Base-by-base conservation (phyloP, 2,113 vertebrate species). In the Peromyscus californicus region DNA sequence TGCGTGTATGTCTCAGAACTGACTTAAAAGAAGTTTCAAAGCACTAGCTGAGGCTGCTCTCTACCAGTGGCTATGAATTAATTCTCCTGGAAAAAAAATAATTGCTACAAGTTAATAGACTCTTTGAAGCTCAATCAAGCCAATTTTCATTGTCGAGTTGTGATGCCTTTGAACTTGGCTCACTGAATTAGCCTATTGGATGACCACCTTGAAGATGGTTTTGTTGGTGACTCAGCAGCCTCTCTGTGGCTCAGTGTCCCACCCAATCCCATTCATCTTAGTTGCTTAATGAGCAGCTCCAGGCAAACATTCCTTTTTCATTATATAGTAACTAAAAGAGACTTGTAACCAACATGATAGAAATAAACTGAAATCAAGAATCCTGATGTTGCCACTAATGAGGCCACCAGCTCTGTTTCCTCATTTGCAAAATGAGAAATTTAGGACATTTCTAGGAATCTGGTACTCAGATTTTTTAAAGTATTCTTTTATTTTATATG, bases 101-200 rank as follows among this genome's bases (percentile, higher is more conserved):
- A 63, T 94, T 94, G 93, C 97, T 96, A 82, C 31, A 48, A 97
- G 96, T 90, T 98, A 97, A 97, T 95, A 93, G 97, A 95, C 89
- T 93, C 97, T 98, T 97, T 98, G 98, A 98, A 97, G 97, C 95
- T 92, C 89, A 98, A 95, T 97, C 82, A 95, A 95, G 92, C 94
- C 95, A 85, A 95, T 97, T 97, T 95, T 80, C 98, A 97, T 97
- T 98, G 96, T 98, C 45, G 59, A 87, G 65, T 95, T 92, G 87
- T 91, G 79, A 93, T 59, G 94, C 88, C 95, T 97, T 97, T 98
- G 96, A 97, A 93, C 95, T 36, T 45, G 75, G 59, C 93, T 89
- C 94, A 80, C 51, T 86, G 93, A 96, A 93, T 95, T 82, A 92
- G 39, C 69, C 92, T 92, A 2, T 86, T 80, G 72, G 90, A 90